A percentile compares a stretch with the other conserved stretches of the same genome.
phyloP scores from a whole-genome alignment of 2,113 vertebrate genomes.

The Tenebrosternarchus preto region DNA sequence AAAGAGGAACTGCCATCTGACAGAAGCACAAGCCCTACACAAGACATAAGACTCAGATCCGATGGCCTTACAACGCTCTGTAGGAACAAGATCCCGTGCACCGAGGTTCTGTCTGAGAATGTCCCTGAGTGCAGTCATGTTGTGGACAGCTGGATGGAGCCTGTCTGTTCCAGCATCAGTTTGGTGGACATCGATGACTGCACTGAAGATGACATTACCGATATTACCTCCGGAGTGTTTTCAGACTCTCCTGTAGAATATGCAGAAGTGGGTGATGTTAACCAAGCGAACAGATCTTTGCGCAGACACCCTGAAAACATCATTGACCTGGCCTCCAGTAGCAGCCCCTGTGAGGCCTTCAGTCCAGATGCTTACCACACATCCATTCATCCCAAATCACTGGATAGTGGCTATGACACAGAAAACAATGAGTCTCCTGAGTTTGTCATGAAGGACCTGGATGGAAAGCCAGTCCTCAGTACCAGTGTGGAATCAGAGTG shows the following conservation, averaged over 20 bases:
- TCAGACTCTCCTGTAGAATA: slow-evolving; percentile 78
- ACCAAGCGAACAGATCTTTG: slow-evolving; percentile 66
- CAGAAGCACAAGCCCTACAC: slow-evolving; percentile 44
- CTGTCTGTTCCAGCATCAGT: slow-evolving; percentile 68
- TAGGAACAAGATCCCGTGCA: slow-evolving; percentile 58
- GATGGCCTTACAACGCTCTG: slow-evolving; percentile 43
- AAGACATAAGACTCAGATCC: slow-evolving; percentile 44
- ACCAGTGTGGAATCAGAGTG: slow-evolving; percentile 58
- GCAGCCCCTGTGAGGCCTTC: slow-evolving; percentile 79
- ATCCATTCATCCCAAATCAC: slow-evolving; percentile 80
- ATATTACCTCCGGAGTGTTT: slow-evolving; percentile 81
- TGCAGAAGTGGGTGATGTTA: slow-evolving; percentile 69
- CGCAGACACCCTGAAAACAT: slow-evolving; percentile 82
- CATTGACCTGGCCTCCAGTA: slow-evolving; percentile 78
- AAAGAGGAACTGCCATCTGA: slow-evolving; percentile 32
- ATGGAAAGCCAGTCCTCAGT: slow-evolving; percentile 57
- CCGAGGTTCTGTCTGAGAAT: slow-evolving; percentile 34
- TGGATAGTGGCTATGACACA: slow-evolving; percentile 95
- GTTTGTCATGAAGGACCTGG: slow-evolving; percentile 86
- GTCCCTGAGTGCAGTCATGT: slow-evolving; percentile 55
- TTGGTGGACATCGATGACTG: slow-evolving; percentile 72
- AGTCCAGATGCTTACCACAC: slow-evolving; percentile 74
- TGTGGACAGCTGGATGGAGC: slow-evolving; percentile 55
- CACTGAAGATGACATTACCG: slow-evolving; percentile 76
- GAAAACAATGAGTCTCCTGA: slow-evolving; percentile 96